phyloP scores from a whole-genome alignment of 2,888 invertebrate species.

The Yponomeuta malinellus region DNA sequence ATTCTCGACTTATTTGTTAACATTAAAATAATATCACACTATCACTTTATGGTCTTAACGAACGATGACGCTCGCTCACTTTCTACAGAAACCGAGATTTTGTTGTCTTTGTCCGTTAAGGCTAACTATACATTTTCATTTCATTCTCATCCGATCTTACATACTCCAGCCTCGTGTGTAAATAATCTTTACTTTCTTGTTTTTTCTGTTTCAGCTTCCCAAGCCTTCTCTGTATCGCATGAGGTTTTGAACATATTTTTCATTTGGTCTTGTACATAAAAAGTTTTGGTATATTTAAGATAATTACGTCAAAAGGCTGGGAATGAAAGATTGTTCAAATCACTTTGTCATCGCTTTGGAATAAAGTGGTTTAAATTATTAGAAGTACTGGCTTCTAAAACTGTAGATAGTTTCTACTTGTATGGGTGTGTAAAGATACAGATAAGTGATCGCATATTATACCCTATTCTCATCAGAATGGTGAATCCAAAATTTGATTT shows the following conservation, averaged over 20 bases:
- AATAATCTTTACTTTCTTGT: conserved; percentile 57
- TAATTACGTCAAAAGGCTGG: neutral
- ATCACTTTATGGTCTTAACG: neutral
- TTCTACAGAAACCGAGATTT: neutral
- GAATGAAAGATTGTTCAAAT: neutral
- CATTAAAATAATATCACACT: neutral
- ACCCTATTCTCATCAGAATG: too few relatives aligned
- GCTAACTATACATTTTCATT: neutral
- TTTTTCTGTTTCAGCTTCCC: conserved; percentile 74
- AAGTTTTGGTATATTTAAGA: neutral
- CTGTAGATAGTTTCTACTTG: neutral
- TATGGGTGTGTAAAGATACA: too few relatives aligned
- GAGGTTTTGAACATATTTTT: conserved; percentile 38
- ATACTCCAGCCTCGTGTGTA: conserved; percentile 36
- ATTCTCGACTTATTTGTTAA: neutral
- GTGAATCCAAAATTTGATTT: too few relatives aligned
- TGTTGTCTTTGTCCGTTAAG: neutral
- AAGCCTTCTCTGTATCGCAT: conserved; percentile 67
- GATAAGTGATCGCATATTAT: too few relatives aligned
- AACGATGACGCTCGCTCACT: neutral
- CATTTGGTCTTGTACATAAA: conserved; percentile 31
- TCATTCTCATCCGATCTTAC: neutral
- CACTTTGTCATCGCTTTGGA: too few relatives aligned
- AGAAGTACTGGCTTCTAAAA: too few relatives aligned
- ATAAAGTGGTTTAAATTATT: too few relatives aligned